Evolutionary conservation across 1,140 invertebrate genomes (phyloP), one percentile per base, ranked within the genome.

Genomic region (Amphibalanus amphitrite): DNA sequence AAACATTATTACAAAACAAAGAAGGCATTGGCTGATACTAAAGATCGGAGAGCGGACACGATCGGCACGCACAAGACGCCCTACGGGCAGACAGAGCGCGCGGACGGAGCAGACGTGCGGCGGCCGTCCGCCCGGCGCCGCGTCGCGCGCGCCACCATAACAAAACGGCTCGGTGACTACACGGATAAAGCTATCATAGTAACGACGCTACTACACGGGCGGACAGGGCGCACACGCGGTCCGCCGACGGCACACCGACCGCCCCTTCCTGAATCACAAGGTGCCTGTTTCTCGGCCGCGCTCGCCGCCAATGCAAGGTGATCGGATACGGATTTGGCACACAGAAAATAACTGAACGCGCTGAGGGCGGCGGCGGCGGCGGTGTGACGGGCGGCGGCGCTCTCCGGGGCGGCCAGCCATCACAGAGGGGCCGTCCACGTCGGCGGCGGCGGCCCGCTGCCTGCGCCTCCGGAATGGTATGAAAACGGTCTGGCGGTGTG

Each of bases 311-410:
- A 38, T 38, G 33, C 33, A 38, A 38, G 33, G 33, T 38, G 33
- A 38, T 38, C 33, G 33, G 33, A 38, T 38, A 23, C 47, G 47
- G 13, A 59, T 59, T 59, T 59, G 47, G 47, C 47, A 59, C 47
- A 59, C 68, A 23, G 6, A 69, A 69, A 40, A 69, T 13, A 40
- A 30, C 68, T 23, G 68, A 69, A 69, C 33, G 10, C 33, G 68
- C 23, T 30, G 29, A 69, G 68, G 68, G 68, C 33, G 33, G 33
- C 33, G 33, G 33, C 15, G 15, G 4, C 33, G 15, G 15, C 33
- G 33, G 4, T 38, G 33, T 38, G 33, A 38, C 33, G 15, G n/a
- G 33, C 15, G 33, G 15, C 15, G 33, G 33, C 33, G 33, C 15
- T 38, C 33, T 38, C 33, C 33, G 33, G 33, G 15, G 33, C 33